Evolutionary conservation across 2,113 vertebrate species (phyloP).

Genomic region (Catharus minimus): DNA sequence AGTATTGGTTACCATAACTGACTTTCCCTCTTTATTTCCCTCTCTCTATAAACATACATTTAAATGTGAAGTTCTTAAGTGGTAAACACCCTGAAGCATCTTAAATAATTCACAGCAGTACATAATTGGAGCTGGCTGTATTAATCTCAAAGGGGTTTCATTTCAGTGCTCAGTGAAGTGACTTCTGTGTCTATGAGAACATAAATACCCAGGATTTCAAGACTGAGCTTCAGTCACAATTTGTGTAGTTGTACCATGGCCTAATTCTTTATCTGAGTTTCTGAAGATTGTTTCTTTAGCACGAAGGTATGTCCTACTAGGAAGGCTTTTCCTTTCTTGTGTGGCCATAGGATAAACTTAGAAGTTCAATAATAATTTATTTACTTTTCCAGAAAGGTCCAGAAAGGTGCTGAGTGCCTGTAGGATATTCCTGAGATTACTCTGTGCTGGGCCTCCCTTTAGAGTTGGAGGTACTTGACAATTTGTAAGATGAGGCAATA

Average conservation of each 20-base stretch:
- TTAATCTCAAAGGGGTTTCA: background rate
- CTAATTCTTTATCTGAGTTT: background rate
- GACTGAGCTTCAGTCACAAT: background rate
- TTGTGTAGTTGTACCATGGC: accelerated
- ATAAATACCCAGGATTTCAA: background rate
- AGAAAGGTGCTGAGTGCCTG: background rate
- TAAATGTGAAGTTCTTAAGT: background rate
- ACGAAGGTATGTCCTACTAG: background rate
- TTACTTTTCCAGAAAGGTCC: background rate
- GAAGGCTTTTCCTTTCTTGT: background rate
- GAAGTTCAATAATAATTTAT: background rate
- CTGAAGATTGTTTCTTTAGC: background rate
- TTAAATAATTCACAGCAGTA: background rate
- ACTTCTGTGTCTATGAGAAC: background rate
- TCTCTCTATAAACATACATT: background rate
- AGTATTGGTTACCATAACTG: background rate
- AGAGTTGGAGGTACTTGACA: background rate
- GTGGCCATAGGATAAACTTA: background rate
- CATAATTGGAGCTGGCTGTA: background rate
- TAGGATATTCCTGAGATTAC: background rate
- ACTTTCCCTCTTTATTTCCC: background rate
- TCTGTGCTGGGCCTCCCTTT: background rate
- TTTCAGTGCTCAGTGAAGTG: background rate
- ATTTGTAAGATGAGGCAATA: background rate
- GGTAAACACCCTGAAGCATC: background rate